phyloP scores from a whole-genome alignment of 2,113 vertebrate genomes.

The Muntiacus muntjak region DNA sequence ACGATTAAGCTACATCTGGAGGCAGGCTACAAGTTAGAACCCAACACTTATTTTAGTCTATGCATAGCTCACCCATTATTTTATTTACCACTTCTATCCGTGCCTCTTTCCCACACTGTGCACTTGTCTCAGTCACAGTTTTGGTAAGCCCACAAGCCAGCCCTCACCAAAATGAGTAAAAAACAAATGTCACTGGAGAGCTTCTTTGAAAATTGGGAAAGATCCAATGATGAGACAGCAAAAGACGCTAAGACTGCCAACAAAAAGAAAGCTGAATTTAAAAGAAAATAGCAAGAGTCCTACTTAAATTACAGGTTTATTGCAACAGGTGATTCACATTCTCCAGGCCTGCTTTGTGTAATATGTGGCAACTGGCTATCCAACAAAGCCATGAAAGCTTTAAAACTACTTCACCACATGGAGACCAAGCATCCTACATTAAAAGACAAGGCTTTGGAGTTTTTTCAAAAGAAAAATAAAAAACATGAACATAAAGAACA shows the following conservation, averaged over 20 bases:
- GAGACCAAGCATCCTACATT: not conserved
- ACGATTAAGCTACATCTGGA: not conserved
- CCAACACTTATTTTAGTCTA: not conserved
- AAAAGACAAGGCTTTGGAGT: not conserved
- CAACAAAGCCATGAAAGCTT: not conserved
- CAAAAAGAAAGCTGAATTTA: not conserved
- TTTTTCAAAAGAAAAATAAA: not conserved
- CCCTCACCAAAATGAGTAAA: not conserved
- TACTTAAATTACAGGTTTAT: not conserved
- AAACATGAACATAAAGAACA: not conserved
- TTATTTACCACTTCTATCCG: not conserved
- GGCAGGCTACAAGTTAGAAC: not conserved
- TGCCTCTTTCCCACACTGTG: not conserved
- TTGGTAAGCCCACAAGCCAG: not conserved
- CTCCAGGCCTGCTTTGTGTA: not conserved
- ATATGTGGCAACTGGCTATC: not conserved
- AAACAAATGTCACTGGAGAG: not conserved
- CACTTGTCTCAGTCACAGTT: not conserved
- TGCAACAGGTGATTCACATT: not conserved
- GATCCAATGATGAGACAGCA: not conserved
- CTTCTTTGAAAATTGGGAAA: not conserved
- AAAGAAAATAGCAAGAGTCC: not conserved
- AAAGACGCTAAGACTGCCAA: not conserved
- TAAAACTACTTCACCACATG: not conserved
- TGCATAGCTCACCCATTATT: fast-evolving